Evolutionary conservation across 2,797 vertebrate genomes (phyloP), one percentile per base, ranked within the genome.

Genomic region (Rhincodon typus): DNA sequence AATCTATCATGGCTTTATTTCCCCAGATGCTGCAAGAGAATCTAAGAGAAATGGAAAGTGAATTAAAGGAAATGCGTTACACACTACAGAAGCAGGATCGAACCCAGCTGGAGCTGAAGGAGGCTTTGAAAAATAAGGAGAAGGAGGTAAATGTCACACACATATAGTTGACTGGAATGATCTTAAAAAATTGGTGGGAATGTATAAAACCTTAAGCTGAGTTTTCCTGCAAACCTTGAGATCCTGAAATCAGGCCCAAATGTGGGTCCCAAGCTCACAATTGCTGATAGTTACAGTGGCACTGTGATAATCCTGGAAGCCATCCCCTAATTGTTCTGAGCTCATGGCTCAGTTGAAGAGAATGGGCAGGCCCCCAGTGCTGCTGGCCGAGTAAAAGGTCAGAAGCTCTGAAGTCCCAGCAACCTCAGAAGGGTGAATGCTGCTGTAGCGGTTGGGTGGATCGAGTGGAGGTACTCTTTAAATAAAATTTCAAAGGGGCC

Each of bases 11-110:
- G 21, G 0, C n/a, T 69, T 38, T 38, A 69, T 69, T 69, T 30
- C 38, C 21, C 94, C 96, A 99, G 99, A 97, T 98, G 97, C 97
- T 99, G 96, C 98, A 98, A 97, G 97, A 98, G 96, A 98, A 97
- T 96, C 97, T 99, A 74, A 96, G 96, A 53, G 98, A 98, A 95
- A 97, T 99, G 98, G 98, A 98, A 97, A 96, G 97, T 95, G 98
- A 99, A 96, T 96, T 99, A 66, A 97, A 97, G 30, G 97, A 97
- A 19, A 97, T 97, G 74, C 98, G 97, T 96, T 98, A 99, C 96
- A 97, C 97, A n/a, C 97, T 98, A 0, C 98, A 98, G 96, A 97
- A 96, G 79, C 98, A 98, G 96, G 98, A 99, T 96, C 96, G 96
- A 96, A 97, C 97, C 82, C 97, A 99, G 97, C 98, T 98, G 96